Evolutionary conservation across 2,888 invertebrate genomes (phyloP), one percentile per base, ranked within the genome.

Genomic region (Schizotus pectinicornis): DNA sequence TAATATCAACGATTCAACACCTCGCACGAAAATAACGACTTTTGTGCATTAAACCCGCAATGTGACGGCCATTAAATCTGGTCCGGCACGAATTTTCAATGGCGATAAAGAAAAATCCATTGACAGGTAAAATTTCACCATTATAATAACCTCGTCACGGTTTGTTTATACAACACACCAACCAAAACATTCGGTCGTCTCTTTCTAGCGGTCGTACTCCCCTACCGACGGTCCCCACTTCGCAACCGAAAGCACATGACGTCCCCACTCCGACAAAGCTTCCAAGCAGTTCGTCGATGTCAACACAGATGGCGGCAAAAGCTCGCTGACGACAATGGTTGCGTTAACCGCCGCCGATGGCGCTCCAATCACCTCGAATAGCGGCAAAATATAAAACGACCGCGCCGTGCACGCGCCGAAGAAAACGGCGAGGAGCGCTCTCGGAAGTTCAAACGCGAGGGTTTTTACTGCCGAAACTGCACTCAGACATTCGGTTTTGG

Each of bases 171-270:
- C 22, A 31, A 43, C 32, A 13, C 13, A 43, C 12, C 43, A 31
- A 43, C 43, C 43, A 31, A 43, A 32, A 43, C 32, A 43, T 43
- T 11, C 32, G 32, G 33, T 33, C 30, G 47, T 63, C 46, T 54
- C 52, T 56, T 9, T 45, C 41, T 13, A 13, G 1, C 32, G 22
- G 22, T 22, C 35, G 50, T 56, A 63, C 61, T 69, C 70, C 70
- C 71, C 71, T 69, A 42, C 48, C 37, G 36, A 14, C 47, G 36
- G 11, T 59, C 63, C 67, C 71, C 71, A 67, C 71, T 53, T 55
- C 35, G 36, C 7, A n/a, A 22, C 39, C 9, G 13, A 47, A 61
- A 61, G 63, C 64, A 67, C 62, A 65, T 56, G 70, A 63, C 61
- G 50, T 68, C 57, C 71, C 68, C 64, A 67, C 68, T 61, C 37